A percentile compares a stretch with the other conserved stretches of the same genome.
Evolutionary conservation across 2,113 vertebrate genomes (phyloP).

Genomic region (Phalacrocorax brasilianus): DNA sequence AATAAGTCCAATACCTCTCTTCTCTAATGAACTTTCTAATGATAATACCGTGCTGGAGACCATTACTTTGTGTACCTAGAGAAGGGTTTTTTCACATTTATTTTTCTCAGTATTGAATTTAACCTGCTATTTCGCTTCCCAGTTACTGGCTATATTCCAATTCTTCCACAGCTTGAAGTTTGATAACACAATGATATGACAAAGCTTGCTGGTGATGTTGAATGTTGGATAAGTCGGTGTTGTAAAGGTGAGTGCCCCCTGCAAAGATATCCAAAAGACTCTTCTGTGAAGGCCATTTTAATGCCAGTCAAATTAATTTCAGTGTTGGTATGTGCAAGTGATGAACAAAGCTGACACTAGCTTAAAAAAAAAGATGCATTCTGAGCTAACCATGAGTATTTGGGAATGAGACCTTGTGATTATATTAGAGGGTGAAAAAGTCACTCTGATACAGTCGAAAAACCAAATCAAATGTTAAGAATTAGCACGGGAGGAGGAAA

Average conservation of each 20-base stretch:
- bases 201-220: not conserved
- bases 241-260: not conserved
- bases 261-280: not conserved
- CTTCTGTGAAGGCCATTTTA: not conserved
- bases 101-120: not conserved
- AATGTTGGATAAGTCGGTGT: not conserved
- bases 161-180: not conserved
- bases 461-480: not conserved
- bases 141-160: not conserved
- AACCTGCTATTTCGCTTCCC: not conserved
- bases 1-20: not conserved
- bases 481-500: not conserved
- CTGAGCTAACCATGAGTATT: not conserved
- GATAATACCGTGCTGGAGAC: not conserved
- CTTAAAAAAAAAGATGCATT: not conserved
- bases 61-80: not conserved
- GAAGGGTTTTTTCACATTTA: not conserved
- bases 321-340: not conserved
- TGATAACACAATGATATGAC: not conserved
- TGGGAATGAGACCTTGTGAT: not conserved
- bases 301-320: not conserved
- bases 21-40: not conserved
- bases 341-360: not conserved
- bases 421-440: not conserved
- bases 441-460: not conserved